Evolutionary conservation across 2,888 invertebrate species (phyloP), one percentile per base, ranked within the genome.

Genomic region (Himalopsyche anomala): DNA sequence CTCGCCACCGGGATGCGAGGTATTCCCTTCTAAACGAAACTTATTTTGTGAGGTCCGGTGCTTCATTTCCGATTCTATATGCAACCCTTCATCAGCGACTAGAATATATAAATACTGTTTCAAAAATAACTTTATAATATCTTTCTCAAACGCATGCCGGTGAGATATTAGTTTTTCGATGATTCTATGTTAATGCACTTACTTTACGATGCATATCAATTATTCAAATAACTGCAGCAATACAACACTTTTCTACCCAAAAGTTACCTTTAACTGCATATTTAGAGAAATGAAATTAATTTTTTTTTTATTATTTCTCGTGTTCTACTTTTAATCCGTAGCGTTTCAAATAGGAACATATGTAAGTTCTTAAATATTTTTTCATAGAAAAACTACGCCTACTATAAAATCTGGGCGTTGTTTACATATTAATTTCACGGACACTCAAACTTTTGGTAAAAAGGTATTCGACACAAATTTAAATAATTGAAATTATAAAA

Each of bases 11-110:
- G 62, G 62, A 62, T 62, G 62, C 62, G 62, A 62, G 62, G 62
- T 62, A 62, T 62, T 62, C 62, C 62, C 62, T 62, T 19, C 15
- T 19, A 56, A 62, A 62, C 62, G 15, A 62, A 62, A 62, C 28
- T 62, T 62, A 62, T 62, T 62, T 62, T 62, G 62, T 62, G 62
- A 62, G 62, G 62, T 62, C 62, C 62, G 62, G 19, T 62, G 28
- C 62, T 62, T 62, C 62, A 62, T 62, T 62, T 62, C 62, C 62
- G 62, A 62, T 62, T 62, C 62, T 5, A 19, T 62, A 62, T 62
- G 62, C 62, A 62, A 28, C 62, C 28, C 62, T 62, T 62, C 62
- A 28, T 62, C 62, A 19, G 62, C 62, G 62, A 62, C 28, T 62
- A 8, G 62, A 62, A 62, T 62, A 62, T 62, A 3, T 19, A 62